These are phyloP conservation scores for Dynastes maya DNA, from an alignment of 2,888 invertebrate genomes.

Conservation along the genomic window DNA sequence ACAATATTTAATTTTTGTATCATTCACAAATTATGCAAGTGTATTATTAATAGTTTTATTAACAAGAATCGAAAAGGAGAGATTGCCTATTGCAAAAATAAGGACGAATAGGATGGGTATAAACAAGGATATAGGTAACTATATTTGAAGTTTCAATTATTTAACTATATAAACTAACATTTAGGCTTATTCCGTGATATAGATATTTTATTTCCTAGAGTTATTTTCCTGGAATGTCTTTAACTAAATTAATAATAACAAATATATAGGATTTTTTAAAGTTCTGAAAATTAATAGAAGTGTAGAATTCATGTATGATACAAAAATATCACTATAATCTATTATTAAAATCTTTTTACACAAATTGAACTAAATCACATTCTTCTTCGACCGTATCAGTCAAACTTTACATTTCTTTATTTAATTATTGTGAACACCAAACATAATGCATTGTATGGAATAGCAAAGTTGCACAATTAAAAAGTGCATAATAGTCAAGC, in stretches of 20 bases:
- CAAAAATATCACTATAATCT: constrained; percentile 48
- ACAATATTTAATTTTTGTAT: constrained; percentile 53
- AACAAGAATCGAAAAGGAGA: neutral
- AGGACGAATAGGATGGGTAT: no score
- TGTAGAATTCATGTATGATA: constrained; percentile 46
- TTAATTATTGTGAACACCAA: constrained; percentile 51
- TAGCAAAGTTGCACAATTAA: constrained; percentile 28
- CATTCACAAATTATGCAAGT: constrained; percentile 48
- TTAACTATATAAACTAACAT: neutral
- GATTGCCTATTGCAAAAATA: no score
- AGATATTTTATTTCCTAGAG: constrained; percentile 7
- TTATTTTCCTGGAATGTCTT: constrained; percentile 39
- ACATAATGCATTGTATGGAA: constrained; percentile 29
- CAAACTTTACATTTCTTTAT: constrained; percentile 31
- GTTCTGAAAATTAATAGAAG: constrained; percentile 32
- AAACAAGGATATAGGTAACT: no score
- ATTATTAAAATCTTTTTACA: constrained; percentile 48
- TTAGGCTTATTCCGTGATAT: neutral
- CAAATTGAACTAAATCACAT: constrained; percentile 54
- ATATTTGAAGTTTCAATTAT: no score
- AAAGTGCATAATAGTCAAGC: constrained; percentile 32
- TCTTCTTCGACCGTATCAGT: constrained; percentile 47
- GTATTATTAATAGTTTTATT: neutral
- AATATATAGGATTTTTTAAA: neutral
- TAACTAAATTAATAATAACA: constrained; percentile 26